Percentiles rank a stretch among this genome's conserved stretches.
Evolutionary conservation across 2,797 vertebrate species (phyloP).

Genomic region (Lacerta viridis): DNA sequence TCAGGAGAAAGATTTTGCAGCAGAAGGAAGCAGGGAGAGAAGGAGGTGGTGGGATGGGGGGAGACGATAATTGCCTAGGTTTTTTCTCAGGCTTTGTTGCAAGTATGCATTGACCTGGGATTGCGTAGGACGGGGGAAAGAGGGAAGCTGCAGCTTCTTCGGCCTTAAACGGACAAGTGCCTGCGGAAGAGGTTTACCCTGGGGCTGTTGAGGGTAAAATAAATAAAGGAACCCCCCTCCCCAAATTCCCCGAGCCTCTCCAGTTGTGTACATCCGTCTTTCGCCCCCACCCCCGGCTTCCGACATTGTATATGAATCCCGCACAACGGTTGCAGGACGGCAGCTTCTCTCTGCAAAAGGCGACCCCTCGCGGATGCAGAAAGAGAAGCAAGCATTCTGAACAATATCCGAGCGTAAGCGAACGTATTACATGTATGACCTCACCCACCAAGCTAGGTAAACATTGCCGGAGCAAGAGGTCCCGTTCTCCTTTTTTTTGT

Average conservation of each 20-base stretch:
- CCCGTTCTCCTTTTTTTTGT: not conserved
- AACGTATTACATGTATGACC: not conserved
- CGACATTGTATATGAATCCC: constrained; percentile 8
- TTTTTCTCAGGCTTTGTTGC: not conserved
- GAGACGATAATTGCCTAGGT: not conserved
- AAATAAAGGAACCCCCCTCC: not conserved
- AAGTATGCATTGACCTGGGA: not conserved
- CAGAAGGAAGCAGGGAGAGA: not conserved
- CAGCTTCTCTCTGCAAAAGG: constrained; percentile 68
- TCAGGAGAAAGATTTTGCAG: not conserved
- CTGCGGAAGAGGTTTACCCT: not conserved
- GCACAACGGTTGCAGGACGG: not conserved
- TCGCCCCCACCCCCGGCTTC: not conserved
- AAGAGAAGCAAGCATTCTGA: not conserved
- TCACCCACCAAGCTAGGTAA: not conserved
- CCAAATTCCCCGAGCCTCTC: not conserved
- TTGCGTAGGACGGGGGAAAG: not conserved
- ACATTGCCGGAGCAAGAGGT: not conserved
- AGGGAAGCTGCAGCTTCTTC: not conserved
- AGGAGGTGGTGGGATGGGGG: not conserved
- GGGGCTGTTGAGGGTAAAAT: not conserved
- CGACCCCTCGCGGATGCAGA: constrained; percentile 80
- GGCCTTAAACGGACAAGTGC: not conserved
- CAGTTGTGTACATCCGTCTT: not conserved
- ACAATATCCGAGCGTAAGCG: not conserved